phyloP scores from a whole-genome alignment of 1,140 invertebrate species.

The Drosophila suzukii region DNA sequence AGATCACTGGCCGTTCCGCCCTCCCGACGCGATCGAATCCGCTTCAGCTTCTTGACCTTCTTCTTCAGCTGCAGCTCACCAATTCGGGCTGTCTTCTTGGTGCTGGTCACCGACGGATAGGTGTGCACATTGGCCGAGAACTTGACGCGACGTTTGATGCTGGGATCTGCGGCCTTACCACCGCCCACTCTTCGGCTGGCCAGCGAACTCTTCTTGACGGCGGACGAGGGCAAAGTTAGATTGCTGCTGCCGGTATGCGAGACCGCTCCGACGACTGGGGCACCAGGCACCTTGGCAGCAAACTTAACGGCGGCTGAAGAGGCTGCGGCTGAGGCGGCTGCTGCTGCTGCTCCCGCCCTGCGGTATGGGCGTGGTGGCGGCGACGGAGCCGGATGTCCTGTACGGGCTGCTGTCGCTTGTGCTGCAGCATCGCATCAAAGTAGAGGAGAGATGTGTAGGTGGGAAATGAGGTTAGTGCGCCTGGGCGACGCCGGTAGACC shows the following conservation, averaged over 20 bases:
- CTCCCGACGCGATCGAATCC: constrained; percentile 23
- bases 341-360: constrained; percentile 2
- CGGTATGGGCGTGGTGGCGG: constrained; percentile 22
- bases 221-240: background rate
- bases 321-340: background rate
- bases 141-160: constrained; percentile 53
- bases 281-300: constrained; percentile 31
- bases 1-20: constrained; percentile 5
- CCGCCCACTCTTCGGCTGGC: constrained; percentile 33
- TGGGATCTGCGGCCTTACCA: constrained; percentile 26
- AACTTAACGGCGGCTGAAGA: constrained; percentile 6
- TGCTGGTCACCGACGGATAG: constrained; percentile 17
- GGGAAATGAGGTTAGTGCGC: constrained; percentile 54
- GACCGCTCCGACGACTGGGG: background rate
- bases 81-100: constrained; percentile 47
- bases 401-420: constrained; percentile 14
- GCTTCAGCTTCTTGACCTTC: constrained; percentile 56
- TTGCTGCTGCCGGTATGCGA: background rate
- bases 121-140: constrained; percentile 61
- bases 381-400: background rate
- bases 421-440: constrained; percentile 26
- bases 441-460: constrained; percentile 41
- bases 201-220: constrained; percentile 55
- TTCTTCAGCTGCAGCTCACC: constrained; percentile 56
- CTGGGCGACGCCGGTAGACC: constrained; percentile 30